Evolutionary conservation across 2,888 invertebrate genomes (phyloP).

Genomic region (Drosophila paucipuncta): DNA sequence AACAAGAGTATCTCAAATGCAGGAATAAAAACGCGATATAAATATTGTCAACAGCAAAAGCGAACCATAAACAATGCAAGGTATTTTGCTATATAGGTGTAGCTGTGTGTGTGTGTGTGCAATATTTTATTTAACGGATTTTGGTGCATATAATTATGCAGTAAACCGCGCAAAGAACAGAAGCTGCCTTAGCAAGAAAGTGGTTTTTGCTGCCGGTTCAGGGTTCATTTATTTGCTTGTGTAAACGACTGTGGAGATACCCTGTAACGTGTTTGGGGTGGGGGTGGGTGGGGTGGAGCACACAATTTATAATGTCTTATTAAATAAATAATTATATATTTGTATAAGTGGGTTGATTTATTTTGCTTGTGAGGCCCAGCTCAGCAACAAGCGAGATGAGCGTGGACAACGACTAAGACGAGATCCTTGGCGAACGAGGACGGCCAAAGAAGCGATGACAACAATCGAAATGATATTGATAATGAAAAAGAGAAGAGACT

Average conservation of each 20-base stretch:
- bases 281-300: no score
- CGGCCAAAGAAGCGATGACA: no score
- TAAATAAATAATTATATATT: not conserved
- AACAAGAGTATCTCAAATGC: conserved; percentile 20
- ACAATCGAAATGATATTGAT: no score
- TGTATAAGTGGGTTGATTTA: not conserved
- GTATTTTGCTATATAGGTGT: conserved; percentile 2
- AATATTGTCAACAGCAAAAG: conserved; percentile 54
- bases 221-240: conserved; percentile 22
- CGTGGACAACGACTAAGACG: not conserved
- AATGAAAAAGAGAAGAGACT: not conserved
- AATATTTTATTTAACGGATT: conserved; percentile 66
- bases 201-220: conserved; percentile 22
- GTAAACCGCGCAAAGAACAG: conserved; percentile 16
- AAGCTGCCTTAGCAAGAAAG: conserved; percentile 50
- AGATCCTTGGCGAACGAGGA: not conserved
- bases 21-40: conserved; percentile 27
- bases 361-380: not conserved
- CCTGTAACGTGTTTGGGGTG: not conserved
- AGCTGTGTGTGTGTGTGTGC: conserved; percentile 8
- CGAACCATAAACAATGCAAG: conserved; percentile 53
- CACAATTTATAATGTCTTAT: not conserved
- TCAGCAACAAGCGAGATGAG: not conserved
- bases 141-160: conserved; percentile 68
- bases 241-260: not conserved